Conservation (phyloP, 2,113 vertebrate species). For the Tragelaphus scriptus region DNA sequence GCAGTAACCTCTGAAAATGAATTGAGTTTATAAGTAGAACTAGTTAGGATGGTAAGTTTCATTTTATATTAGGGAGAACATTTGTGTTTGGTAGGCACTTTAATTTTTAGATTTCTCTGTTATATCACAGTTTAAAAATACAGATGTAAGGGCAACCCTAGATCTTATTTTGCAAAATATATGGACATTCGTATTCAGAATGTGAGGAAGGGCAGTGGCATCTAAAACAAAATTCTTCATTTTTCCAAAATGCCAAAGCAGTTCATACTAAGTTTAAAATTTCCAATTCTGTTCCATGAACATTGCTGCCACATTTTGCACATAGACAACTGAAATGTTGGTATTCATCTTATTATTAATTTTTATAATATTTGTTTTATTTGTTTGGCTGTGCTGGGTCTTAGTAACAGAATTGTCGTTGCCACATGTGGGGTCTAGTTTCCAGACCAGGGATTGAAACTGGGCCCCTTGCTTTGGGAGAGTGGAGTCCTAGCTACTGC, state of each 20-base stretch:
- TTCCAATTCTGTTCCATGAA: not conserved
- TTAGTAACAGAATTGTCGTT: accelerated
- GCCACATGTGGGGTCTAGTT: not conserved
- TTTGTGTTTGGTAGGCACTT: not conserved
- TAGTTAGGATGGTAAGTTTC: not conserved
- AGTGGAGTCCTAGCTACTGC: not conserved
- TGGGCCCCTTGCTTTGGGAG: not conserved
- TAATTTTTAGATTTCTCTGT: not conserved
- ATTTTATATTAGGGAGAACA: not conserved
- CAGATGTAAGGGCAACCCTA: not conserved
- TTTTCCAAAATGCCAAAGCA: not conserved
- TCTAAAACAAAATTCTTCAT: not conserved
- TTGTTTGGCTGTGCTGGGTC: not conserved
- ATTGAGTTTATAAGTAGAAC: not conserved
- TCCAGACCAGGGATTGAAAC: not conserved
- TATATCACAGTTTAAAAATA: not conserved
- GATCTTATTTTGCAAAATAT: not conserved
- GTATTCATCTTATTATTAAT: not conserved
- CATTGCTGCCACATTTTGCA: not conserved
- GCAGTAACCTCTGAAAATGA: not conserved
- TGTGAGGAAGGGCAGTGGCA: not conserved
- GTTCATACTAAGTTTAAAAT: not conserved
- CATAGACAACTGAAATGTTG: not conserved
- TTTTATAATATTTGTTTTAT: not conserved
- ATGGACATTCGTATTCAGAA: not conserved